Evolutionary conservation across 2,113 vertebrate genomes (phyloP).

Genomic region (Galbula dea): DNA sequence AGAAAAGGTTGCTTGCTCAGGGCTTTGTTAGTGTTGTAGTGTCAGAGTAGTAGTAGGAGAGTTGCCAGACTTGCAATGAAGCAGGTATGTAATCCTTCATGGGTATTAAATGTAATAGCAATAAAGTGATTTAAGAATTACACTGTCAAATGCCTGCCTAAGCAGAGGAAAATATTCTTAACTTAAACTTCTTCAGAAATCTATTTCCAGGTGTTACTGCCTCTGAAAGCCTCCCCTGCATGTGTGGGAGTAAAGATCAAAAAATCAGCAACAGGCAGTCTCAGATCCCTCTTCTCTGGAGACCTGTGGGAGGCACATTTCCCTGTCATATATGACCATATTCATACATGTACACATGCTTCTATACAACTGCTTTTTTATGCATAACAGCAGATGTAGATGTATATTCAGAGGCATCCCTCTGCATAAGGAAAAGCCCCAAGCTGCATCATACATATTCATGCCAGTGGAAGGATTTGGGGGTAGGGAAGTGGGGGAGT

Average conservation of each 20-base stretch:
- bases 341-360: neutral
- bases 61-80: conserved; percentile 25
- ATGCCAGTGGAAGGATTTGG: neutral
- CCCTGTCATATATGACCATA: neutral
- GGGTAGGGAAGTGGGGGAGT: neutral
- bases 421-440: neutral
- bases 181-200: neutral
- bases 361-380: neutral
- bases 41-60: no score
- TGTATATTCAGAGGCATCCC: neutral
- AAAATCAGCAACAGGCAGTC: neutral
- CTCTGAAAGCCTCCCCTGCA: neutral
- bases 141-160: conserved; percentile 11
- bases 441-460: neutral
- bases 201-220: neutral
- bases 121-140: conserved; percentile 25
- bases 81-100: conserved; percentile 52
- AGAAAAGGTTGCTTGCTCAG: neutral
- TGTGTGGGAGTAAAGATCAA: neutral
- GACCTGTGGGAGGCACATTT: neutral
- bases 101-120: conserved; percentile 22
- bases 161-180: conserved; percentile 20
- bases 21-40: conserved; percentile 22
- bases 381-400: neutral
- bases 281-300: neutral